Evolutionary conservation across 2,888 invertebrate genomes (phyloP).

Genomic region (Nomada ruficornis): DNA sequence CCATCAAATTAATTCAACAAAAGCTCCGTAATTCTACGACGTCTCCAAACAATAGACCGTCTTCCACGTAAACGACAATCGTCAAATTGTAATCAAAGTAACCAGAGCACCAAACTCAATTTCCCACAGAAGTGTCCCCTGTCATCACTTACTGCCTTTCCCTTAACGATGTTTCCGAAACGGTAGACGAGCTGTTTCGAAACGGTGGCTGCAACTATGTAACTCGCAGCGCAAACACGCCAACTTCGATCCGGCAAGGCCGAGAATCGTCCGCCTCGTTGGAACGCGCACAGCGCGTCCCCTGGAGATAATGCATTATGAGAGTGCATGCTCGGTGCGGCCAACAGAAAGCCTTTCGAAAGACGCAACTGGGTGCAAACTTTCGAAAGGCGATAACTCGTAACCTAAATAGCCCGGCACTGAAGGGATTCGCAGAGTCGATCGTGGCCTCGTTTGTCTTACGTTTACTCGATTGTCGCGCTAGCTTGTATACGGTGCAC

Average conservation of each 20-base stretch:
- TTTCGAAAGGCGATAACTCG: slow-evolving; percentile 66
- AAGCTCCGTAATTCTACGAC: too few species aligned
- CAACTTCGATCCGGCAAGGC: slow-evolving; percentile 25
- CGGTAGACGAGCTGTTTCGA: slow-evolving; percentile 12
- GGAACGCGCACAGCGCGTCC: neutral
- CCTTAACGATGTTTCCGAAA: slow-evolving; percentile 23
- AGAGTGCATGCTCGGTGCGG: slow-evolving; percentile 13
- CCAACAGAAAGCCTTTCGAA: slow-evolving; percentile 31
- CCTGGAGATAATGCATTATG: slow-evolving; percentile 45
- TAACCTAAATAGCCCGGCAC: slow-evolving; percentile 54
- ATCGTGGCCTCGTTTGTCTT: slow-evolving; percentile 37
- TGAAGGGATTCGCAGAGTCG: neutral
- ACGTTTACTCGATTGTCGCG: slow-evolving; percentile 50
- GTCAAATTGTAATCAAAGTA: neutral
- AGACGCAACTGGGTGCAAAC: slow-evolving; percentile 52
- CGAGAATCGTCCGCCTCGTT: neutral
- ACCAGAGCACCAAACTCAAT: neutral
- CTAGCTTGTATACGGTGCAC: neutral
- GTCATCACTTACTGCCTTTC: neutral
- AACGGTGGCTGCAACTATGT: slow-evolving; percentile 22
- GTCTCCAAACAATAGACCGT: too few species aligned
- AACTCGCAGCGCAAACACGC: slow-evolving; percentile 32
- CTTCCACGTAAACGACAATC: neutral
- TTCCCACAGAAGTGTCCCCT: neutral
- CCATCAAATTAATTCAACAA: neutral